Evolutionary conservation across 2,888 invertebrate species (phyloP).

Genomic region (Crossocerus cetratus): DNA sequence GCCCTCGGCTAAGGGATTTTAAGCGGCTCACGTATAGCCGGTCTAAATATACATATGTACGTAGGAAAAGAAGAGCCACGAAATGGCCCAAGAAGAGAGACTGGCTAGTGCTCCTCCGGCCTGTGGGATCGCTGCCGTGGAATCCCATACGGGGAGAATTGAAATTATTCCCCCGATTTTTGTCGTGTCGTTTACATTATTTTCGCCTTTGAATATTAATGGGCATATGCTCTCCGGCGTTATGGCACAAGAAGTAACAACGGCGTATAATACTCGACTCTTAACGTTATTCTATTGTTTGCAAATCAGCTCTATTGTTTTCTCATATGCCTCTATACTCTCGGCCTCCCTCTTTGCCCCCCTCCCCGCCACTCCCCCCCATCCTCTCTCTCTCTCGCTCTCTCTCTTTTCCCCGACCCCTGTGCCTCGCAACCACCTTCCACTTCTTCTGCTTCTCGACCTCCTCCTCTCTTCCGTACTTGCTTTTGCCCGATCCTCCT

Average conservation of each 20-base stretch:
- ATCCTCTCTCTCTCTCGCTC: constrained; percentile 20
- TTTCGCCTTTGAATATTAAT: constrained; percentile 78
- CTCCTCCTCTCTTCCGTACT: constrained; percentile 3
- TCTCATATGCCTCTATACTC: constrained; percentile 75
- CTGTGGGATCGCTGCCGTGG: constrained; percentile 52
- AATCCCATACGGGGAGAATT: constrained; percentile 70
- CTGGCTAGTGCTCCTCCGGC: constrained; percentile 20
- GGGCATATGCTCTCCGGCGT: constrained; percentile 76
- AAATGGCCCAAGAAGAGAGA: constrained; percentile 43
- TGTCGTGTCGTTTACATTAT: constrained; percentile 77
- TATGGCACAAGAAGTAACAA: constrained; percentile 76
- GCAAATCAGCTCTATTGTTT: constrained; percentile 78
- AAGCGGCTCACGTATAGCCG: constrained; percentile 14
- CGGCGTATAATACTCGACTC: constrained; percentile 76
- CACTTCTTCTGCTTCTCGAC: constrained; percentile 22
- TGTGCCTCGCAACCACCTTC: constrained; percentile 19
- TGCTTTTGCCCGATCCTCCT: no score
- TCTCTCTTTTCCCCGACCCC: constrained; percentile 12
- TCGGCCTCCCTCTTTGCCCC: constrained; percentile 44
- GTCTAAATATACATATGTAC: constrained; percentile 31
- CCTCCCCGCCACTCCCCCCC: constrained; percentile 33
- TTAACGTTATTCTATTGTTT: constrained; percentile 78
- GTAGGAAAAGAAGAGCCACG: constrained; percentile 39
- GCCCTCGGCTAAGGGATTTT: constrained; percentile 1
- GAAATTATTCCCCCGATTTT: constrained; percentile 77